These are phyloP conservation scores for Lysandra bellargus DNA, from an alignment of 2,888 invertebrate genomes.

Conservation along the genomic window DNA sequence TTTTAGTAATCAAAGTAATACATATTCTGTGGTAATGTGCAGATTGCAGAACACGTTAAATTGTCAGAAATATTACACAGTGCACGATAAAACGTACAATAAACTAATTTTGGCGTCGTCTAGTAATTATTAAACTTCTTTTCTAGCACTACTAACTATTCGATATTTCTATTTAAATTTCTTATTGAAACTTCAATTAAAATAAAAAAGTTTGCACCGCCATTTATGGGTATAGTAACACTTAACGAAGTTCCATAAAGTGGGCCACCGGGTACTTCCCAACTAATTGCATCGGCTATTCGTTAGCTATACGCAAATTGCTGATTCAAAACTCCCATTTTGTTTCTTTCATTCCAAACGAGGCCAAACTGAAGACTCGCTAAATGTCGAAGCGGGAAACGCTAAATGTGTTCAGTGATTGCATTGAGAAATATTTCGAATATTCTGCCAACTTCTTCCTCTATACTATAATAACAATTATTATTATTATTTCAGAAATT, in stretches of 20 bases:
- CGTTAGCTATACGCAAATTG: slow-evolving; percentile 64
- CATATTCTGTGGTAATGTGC: no score
- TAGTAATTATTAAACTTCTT: neutral
- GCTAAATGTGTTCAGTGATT: slow-evolving; percentile 2
- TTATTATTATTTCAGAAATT: no score
- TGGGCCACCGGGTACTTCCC: slow-evolving; percentile 46
- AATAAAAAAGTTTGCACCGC: slow-evolving; percentile 2
- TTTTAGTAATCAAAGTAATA: no score
- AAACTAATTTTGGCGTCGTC: no score
- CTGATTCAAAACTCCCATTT: slow-evolving; percentile 65
- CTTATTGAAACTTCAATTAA: neutral
- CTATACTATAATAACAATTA: no score
- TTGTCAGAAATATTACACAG: no score
- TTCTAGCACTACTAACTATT: neutral
- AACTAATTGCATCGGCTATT: slow-evolving; percentile 60
- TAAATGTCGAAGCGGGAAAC: slow-evolving; percentile 48
- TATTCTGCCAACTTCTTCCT: neutral
- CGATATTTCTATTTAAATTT: neutral
- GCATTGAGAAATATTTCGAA: neutral
- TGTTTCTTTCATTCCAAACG: slow-evolving; percentile 56
- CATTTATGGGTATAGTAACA: slow-evolving; percentile 1
- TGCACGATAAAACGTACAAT: no score
- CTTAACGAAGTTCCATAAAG: slow-evolving; percentile 26
- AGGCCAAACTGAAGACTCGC: slow-evolving; percentile 49
- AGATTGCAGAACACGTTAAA: no score